Percentiles rank a stretch among this genome's conserved stretches.
These are phyloP conservation scores for Meloidogyne floridensis DNA, from an alignment of 1,140 invertebrate genomes.

Conservation along the genomic window DNA sequence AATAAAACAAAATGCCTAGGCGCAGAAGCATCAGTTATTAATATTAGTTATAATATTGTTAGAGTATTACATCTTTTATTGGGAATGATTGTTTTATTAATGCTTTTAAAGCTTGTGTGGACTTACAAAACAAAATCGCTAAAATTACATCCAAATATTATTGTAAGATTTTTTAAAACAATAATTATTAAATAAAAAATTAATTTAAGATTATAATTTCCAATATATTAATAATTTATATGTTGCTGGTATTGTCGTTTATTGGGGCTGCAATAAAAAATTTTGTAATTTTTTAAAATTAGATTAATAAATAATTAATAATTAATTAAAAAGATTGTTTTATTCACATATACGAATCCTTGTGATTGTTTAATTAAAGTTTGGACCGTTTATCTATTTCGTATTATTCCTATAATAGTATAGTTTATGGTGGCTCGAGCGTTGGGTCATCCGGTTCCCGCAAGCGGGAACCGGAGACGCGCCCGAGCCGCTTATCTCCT, in stretches of 20 bases:
- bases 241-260: conserved; percentile 1
- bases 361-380: conserved; percentile 23
- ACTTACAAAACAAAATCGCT: conserved; percentile 2
- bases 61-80: background rate
- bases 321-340: background rate
- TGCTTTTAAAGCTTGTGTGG: conserved; percentile 1
- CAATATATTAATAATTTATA: background rate
- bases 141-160: conserved; percentile 12
- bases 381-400: conserved; percentile 15
- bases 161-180: background rate
- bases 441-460: too few species aligned
- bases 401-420: background rate
- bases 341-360: conserved; percentile 1
- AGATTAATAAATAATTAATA: background rate
- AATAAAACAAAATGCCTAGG: background rate
- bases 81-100: background rate
- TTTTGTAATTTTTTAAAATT: conserved; percentile 10
- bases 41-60: conserved; percentile 16
- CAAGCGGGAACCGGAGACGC: too few species aligned
- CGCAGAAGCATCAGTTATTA: background rate
- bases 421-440: too few species aligned
- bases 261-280: background rate
- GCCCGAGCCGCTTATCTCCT: too few species aligned
- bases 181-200: background rate
- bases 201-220: conserved; percentile 6